Evolutionary conservation across 2,797 vertebrate genomes (phyloP).

Genomic region (Pelodytes ibericus): DNA sequence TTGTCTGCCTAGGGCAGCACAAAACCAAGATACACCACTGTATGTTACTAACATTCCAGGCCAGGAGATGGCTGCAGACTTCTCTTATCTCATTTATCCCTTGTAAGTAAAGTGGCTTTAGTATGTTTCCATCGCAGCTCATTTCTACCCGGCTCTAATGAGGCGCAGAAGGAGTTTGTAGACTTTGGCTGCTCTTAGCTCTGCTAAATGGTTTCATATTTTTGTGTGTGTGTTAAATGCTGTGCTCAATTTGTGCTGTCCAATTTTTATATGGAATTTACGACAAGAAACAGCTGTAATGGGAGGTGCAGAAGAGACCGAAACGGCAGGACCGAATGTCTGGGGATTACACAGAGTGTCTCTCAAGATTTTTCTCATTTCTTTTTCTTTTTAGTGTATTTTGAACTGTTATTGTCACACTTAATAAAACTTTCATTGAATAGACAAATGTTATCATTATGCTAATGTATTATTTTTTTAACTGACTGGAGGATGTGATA

Average conservation of each 20-base stretch:
- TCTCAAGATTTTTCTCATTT: neutral
- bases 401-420: no score
- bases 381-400: neutral
- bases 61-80: neutral
- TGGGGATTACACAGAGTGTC: neutral
- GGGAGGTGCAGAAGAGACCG: neutral
- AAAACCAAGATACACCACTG: no score
- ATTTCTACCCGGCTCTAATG: slow-evolving; percentile 24
- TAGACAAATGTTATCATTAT: no score
- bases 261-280: slow-evolving; percentile 27
- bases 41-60: no score
- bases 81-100: neutral
- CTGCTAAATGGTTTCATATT: slow-evolving; percentile 33
- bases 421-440: no score
- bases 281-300: slow-evolving; percentile 28
- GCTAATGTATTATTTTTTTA: no score
- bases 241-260: neutral
- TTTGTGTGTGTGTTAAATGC: slow-evolving; percentile 13
- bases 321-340: neutral
- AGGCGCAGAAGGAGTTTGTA: slow-evolving; percentile 18
- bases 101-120: neutral
- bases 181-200: slow-evolving; percentile 18
- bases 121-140: slow-evolving; percentile 28
- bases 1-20: no score
- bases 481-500: no score